Base-by-base conservation (phyloP, 2,113 vertebrate genomes). In the Polypterus senegalus region DNA sequence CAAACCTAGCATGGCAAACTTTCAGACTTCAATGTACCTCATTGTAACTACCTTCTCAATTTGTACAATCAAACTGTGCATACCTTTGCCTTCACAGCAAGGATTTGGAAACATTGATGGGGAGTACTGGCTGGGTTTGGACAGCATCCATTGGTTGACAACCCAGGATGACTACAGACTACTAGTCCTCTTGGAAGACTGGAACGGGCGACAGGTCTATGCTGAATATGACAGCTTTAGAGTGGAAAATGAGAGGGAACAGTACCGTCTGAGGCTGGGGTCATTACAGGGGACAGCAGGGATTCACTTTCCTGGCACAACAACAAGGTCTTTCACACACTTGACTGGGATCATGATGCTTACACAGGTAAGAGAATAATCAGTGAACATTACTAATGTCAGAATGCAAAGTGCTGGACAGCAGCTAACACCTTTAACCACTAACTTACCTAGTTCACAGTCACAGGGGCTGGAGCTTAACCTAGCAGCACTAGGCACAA, bases 301-400 rank as follows among this genome's bases (percentile, higher is more conserved):
- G 91, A 95, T 69, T 95, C 92, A 0, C 84, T 95, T 4, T 92
- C 91, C 4, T 94, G 91, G 91, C 92, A 95, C 73, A 91, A 77
- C 49, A 91, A 91, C 74, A 92, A 90, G 68, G 88, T 89, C 55
- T 95, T 95, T 77, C 94, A 89, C 67, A 94, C 92, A 3, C 74
- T 91, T 66, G 92, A 95, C 61, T 83, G 79, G 3, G 92, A 95
- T 72, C 83, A 82, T 46, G 92, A 95, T 60, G 73, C 85, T 6
- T 92, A 93, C 61, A 71, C 83, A 61, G 91, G 92, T 95, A 66
- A 64, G 48, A 43, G 45, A 48, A 3, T 27, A 27, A 27, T 27
- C 27, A 27, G 2, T n/a, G 27, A 27, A 27, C 27, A 27, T 27
- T 27, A 27, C 27, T 2, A 27, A 27, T 27, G 27, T 27, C 27